A percentile compares a stretch with the other conserved stretches of the same genome.
Conservation (phyloP, 2,797 vertebrate genomes). For the Urosaurus nigricauda region DNA sequence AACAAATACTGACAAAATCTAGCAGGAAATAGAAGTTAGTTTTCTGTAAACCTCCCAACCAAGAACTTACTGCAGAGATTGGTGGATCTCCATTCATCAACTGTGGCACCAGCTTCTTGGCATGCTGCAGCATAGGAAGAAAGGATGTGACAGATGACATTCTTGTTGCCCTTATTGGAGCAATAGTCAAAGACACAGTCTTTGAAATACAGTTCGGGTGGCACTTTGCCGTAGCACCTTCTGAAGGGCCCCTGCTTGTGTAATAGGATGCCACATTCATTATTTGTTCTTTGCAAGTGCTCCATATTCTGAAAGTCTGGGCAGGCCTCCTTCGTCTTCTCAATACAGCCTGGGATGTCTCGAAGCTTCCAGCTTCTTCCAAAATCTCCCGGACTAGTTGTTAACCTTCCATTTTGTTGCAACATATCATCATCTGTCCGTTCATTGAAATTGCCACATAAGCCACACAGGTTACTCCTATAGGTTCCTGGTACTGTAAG, state of each 20-base stretch:
- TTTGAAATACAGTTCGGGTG: constrained; percentile 72
- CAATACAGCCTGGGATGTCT: constrained; percentile 71
- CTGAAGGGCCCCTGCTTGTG: constrained; percentile 78
- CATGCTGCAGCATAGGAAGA: constrained; percentile 78
- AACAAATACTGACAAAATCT: too few relatives aligned
- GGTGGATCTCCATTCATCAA: constrained; percentile 78
- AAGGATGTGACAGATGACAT: constrained; percentile 77
- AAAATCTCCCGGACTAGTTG: constrained; percentile 53
- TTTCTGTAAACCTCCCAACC: background rate
- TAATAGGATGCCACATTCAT: constrained; percentile 77
- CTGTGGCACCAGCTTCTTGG: constrained; percentile 70
- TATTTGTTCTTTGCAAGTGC: constrained; percentile 59
- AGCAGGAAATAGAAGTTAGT: background rate
- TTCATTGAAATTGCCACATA: constrained; percentile 81
- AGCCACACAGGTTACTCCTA: constrained; percentile 76
- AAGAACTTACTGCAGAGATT: constrained; percentile 80
- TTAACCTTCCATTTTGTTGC: constrained; percentile 58
- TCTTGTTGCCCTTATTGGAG: constrained; percentile 71
- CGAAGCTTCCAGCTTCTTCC: constrained; percentile 77
- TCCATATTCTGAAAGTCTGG: constrained; percentile 66
- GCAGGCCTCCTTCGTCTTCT: constrained; percentile 73
- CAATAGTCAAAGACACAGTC: constrained; percentile 82
- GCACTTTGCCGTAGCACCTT: constrained; percentile 74
- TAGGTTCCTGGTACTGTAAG: constrained; percentile 76
- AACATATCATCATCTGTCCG: constrained; percentile 76